A percentile compares a stretch with the other conserved stretches of the same genome.
Conservation (phyloP, 1,140 invertebrate genomes). For the Patella vulgata region DNA sequence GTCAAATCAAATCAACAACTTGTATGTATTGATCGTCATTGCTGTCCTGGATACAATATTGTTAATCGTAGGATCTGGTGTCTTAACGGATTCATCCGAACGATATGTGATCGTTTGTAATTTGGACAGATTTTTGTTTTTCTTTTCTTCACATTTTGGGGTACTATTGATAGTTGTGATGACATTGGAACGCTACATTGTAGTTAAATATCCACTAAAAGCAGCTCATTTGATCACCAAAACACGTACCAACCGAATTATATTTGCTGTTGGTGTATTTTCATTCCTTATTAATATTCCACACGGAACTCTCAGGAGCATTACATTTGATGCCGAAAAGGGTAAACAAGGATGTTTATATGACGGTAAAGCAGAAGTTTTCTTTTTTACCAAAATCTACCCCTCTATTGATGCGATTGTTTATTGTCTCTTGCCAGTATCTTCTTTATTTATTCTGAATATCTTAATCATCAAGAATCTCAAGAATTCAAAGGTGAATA, state of each 20-base stretch:
- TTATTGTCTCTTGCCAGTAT: slow-evolving; percentile 23
- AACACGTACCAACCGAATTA: slow-evolving; percentile 16
- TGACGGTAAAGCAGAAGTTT: background rate
- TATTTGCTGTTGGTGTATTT: slow-evolving; percentile 22
- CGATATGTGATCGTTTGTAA: too few relatives aligned
- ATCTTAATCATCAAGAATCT: slow-evolving; percentile 17
- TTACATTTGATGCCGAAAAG: slow-evolving; percentile 9
- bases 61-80: too few relatives aligned
- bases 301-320: slow-evolving; percentile 7
- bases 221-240: slow-evolving; percentile 23
- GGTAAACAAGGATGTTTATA: background rate
- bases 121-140: slow-evolving; percentile 32
- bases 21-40: too few relatives aligned
- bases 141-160: slow-evolving; percentile 40
- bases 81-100: too few relatives aligned
- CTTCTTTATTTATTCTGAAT: slow-evolving; percentile 15
- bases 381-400: slow-evolving; percentile 18
- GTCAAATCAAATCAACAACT: too few relatives aligned
- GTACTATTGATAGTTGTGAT: slow-evolving; percentile 51
- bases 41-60: too few relatives aligned
- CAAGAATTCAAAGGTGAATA: background rate
- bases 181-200: slow-evolving; percentile 52
- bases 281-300: slow-evolving; percentile 16
- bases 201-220: slow-evolving; percentile 44
- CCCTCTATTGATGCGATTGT: slow-evolving; percentile 22